A percentile compares a stretch with the other conserved stretches of the same genome.
Evolutionary conservation across 2,113 vertebrate genomes (phyloP).

Genomic region (Oncorhynchus nerka): DNA sequence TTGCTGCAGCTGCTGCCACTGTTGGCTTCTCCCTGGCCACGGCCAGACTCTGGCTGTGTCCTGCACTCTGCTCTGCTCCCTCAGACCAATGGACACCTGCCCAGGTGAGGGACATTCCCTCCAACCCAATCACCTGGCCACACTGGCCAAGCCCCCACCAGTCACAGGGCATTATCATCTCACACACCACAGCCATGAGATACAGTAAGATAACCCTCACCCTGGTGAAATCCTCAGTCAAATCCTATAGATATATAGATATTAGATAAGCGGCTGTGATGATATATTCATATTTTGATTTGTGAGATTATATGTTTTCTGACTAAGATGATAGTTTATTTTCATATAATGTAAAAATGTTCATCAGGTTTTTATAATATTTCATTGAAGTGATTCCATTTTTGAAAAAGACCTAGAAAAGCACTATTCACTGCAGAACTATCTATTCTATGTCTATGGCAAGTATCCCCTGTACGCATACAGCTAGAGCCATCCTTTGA

Average conservation of each 20-base stretch:
- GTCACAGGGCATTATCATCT: slow-evolving; percentile 57
- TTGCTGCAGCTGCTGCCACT: slow-evolving; percentile 64
- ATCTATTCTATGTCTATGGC: no score
- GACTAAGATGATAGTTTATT: background rate
- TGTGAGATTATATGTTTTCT: background rate
- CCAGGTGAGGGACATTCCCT: slow-evolving; percentile 53
- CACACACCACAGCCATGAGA: slow-evolving; percentile 28
- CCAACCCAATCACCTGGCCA: slow-evolving; percentile 29
- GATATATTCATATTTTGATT: background rate
- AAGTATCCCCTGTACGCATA: background rate
- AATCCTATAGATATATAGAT: slow-evolving; percentile 37
- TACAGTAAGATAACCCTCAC: slow-evolving; percentile 33
- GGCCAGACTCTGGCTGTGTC: slow-evolving; percentile 32
- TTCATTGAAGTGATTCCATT: background rate
- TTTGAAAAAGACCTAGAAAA: background rate
- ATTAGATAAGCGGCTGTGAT: slow-evolving; percentile 13
- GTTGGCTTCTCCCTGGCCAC: slow-evolving; percentile 33
- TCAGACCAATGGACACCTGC: slow-evolving; percentile 42
- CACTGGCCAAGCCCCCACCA: slow-evolving; percentile 24
- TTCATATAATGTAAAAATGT: background rate
- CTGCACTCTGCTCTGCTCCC: slow-evolving; percentile 8
- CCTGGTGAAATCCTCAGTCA: slow-evolving; percentile 41
- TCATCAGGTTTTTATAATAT: background rate
- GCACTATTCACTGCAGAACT: no score
- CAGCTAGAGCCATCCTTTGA: background rate